Evolutionary conservation across 2,113 vertebrate species (phyloP), one percentile per base, ranked within the genome.

Genomic region (Perca schrenkii): DNA sequence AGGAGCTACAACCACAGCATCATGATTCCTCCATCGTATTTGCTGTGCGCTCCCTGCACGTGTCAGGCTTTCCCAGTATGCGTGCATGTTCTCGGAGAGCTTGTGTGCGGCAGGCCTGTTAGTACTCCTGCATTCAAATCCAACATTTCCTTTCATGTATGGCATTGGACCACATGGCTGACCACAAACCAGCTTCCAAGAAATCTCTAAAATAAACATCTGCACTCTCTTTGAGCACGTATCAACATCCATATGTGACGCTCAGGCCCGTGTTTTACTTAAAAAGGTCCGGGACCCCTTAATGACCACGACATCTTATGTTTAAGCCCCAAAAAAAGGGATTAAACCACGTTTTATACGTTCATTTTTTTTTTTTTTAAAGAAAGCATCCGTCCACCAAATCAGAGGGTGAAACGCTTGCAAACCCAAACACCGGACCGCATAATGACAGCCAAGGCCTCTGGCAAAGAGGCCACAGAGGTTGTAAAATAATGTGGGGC

Each of bases 161-260:
- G 85, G 91, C 67, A 80, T 90, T 74, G 81, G 81, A 82, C 90
- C 93, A 91, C 92, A 93, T 90, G 92, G 84, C 82, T 88, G 83
- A 93, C 94, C 93, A 92, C 93, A 93, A 90, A 88, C 78, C 94
- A 88, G 81, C 88, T 89, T 90, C 84, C 77, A 78, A 92, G 84
- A 94, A 93, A 91, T 91, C 86, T 90, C 88, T 77, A 92, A 94
- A 95, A 93, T 93, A 95, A 95, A 94, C 94, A 94, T 93, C 89
- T 68, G 89, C 46, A 4, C 86, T 91, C 77, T 63, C 87, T 94
- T 92, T 92, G 81, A 93, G 90, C 84, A 43, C 28, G 65, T 77
- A 85, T 94, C 78, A 47, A 62, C 63, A 47, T 86, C 89, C 83
- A 90, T 87, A 93, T 91, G 86, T 78, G 84, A 82, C 64, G 72